Evolutionary conservation across 2,888 invertebrate species (phyloP).

Genomic region (Timandra comae): DNA sequence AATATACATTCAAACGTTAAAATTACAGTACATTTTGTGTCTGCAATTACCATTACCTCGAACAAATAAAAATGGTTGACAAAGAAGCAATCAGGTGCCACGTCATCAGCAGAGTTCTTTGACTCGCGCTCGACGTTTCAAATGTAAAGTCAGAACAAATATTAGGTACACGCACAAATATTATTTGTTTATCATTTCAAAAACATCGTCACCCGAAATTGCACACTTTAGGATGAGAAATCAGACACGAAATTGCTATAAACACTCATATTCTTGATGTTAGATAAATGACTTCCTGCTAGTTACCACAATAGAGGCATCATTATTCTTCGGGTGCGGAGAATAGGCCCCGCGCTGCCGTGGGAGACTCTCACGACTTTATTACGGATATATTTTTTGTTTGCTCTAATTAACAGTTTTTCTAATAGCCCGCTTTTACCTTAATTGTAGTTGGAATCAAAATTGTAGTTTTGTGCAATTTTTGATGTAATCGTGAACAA

Average conservation of each 20-base stretch:
- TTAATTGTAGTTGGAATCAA: conserved; percentile 52
- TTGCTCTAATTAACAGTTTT: conserved; percentile 74
- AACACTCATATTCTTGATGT: conserved; percentile 76
- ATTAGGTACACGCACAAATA: too few relatives aligned
- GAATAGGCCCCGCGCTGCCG: conserved; percentile 58
- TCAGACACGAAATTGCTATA: conserved; percentile 72
- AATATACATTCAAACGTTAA: too few relatives aligned
- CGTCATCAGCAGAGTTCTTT: conserved; percentile 28
- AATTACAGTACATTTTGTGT: too few relatives aligned
- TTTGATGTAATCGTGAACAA: conserved; percentile 10
- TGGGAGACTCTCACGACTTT: conserved; percentile 73
- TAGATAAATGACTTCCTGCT: conserved; percentile 77
- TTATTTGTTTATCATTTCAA: too few relatives aligned
- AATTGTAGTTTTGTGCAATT: conserved; percentile 25
- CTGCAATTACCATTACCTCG: too few relatives aligned
- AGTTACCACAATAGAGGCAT: conserved; percentile 67
- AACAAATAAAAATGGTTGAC: too few relatives aligned
- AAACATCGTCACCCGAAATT: conserved; percentile 59
- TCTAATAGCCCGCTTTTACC: conserved; percentile 70
- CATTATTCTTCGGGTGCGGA: conserved; percentile 61
- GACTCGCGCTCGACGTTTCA: conserved; percentile 13
- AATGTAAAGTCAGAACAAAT: too few relatives aligned
- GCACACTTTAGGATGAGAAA: conserved; percentile 70
- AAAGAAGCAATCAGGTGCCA: conserved; percentile 27
- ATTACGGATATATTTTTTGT: conserved; percentile 72